Conservation (phyloP, 2,113 vertebrate genomes). For the Rhinoderma darwinii region DNA sequence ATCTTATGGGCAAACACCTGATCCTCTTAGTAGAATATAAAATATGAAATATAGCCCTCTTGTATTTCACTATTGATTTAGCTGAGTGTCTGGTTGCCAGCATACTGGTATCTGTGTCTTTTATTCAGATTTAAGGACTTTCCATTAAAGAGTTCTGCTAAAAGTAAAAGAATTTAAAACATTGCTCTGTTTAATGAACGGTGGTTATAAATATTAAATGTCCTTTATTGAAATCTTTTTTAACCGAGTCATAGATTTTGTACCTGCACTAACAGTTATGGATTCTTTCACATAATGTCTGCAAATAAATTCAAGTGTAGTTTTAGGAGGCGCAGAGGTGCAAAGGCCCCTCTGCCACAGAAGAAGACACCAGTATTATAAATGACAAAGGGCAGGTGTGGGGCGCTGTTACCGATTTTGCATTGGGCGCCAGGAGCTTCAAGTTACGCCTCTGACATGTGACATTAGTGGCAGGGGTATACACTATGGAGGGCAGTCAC, state of each 20-base stretch:
- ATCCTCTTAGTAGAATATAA: constrained; percentile 77
- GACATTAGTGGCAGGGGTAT: too few species aligned
- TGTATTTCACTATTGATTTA: constrained; percentile 51
- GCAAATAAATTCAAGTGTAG: background rate
- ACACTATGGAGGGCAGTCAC: too few species aligned
- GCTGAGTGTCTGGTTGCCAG: constrained; percentile 13
- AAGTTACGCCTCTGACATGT: too few species aligned
- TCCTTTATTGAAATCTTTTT: background rate
- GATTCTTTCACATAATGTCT: background rate
- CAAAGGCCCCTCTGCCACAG: background rate
- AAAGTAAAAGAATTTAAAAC: background rate
- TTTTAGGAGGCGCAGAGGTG: too few species aligned
- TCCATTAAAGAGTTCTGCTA: constrained; percentile 30
- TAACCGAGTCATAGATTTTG: background rate
- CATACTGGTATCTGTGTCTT: constrained; percentile 8
- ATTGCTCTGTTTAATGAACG: background rate
- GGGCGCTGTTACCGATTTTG: too few species aligned
- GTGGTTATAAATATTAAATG: constrained; percentile 10
- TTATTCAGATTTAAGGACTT: constrained; percentile 39
- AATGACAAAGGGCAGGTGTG: background rate
- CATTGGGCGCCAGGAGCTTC: background rate
- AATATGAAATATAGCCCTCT: constrained; percentile 60
- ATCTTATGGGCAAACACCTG: constrained; percentile 82
- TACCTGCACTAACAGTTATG: background rate
- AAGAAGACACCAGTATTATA: background rate